Percentiles rank a stretch among this genome's conserved stretches.
Evolutionary conservation across 2,797 vertebrate genomes (phyloP).

Genomic region (Catharus ustulatus): DNA sequence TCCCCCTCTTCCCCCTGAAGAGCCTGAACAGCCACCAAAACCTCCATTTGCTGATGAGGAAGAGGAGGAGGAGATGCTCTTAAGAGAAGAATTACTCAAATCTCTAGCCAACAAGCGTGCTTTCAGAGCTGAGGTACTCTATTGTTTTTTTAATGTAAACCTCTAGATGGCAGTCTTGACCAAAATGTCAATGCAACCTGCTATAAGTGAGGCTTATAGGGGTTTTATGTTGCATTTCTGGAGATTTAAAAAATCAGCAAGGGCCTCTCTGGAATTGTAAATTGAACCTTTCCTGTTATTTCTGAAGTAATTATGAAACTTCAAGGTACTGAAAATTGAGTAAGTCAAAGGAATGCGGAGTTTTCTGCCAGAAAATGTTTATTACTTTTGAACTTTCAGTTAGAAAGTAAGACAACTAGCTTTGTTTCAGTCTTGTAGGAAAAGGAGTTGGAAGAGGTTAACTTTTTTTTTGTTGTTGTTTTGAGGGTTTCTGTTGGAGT

Average conservation of each 20-base stretch:
- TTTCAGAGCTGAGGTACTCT: conserved; percentile 81
- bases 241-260: background rate
- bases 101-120: conserved; percentile 91
- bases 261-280: background rate
- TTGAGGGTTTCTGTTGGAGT: background rate
- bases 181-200: background rate
- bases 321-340: background rate
- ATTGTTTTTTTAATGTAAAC: background rate
- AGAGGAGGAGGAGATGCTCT: conserved; percentile 97
- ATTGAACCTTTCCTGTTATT: background rate
- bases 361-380: background rate
- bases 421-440: background rate
- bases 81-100: conserved; percentile 94
- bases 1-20: conserved; percentile 89
- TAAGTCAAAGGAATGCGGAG: background rate
- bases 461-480: background rate
- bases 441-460: background rate
- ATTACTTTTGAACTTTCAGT: background rate
- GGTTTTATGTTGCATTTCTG: background rate
- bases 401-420: background rate
- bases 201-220: background rate
- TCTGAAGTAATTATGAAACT: background rate
- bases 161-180: conserved; percentile 62
- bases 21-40: conserved; percentile 92
- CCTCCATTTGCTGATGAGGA: conserved; percentile 97